Conservation (phyloP, 2,113 vertebrate genomes). For the Zosterops lateralis region DNA sequence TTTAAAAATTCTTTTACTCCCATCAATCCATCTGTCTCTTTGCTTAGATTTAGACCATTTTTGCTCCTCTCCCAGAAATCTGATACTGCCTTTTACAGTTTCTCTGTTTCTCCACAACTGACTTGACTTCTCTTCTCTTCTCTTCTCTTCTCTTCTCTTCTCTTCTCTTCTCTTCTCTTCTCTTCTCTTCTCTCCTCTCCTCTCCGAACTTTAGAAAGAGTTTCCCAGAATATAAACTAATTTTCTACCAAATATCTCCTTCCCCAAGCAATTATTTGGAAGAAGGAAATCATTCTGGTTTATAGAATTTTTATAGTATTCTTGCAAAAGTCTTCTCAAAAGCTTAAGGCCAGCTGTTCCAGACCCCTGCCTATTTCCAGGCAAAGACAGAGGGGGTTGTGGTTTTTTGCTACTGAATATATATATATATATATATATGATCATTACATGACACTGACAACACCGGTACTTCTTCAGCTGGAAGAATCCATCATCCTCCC, state of each 20-base stretch:
- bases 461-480: fast-evolving
- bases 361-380: neutral
- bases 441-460: fast-evolving
- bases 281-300: neutral
- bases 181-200: too few relatives aligned
- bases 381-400: neutral
- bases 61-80: neutral
- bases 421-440: fast-evolving
- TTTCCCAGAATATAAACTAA: neutral
- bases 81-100: neutral
- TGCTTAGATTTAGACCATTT: neutral
- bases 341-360: neutral
- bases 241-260: neutral
- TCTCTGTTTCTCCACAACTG: neutral
- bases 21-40: neutral
- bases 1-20: neutral
- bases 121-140: fast-evolving
- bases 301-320: neutral
- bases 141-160: too few relatives aligned
- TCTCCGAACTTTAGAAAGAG: neutral
- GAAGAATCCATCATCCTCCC: too few relatives aligned
- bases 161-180: too few relatives aligned
- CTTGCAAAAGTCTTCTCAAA: neutral
- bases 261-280: neutral
- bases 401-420: neutral